Evolutionary conservation across 53 echinoderm and acorn worm species (phyloP).

Genomic region (Actinopyga echinites): DNA sequence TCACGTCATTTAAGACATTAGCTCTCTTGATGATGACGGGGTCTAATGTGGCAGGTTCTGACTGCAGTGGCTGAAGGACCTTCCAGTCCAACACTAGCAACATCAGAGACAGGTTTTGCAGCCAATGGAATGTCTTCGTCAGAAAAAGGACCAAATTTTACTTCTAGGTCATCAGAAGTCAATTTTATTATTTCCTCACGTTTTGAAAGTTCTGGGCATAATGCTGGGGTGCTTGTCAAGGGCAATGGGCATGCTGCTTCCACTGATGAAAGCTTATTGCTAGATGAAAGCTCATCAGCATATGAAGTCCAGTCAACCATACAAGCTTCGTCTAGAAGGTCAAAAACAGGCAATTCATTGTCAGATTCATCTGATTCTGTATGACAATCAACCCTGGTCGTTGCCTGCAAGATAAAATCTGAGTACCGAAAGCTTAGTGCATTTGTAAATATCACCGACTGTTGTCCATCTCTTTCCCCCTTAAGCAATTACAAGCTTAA

Average conservation of each 20-base stretch:
- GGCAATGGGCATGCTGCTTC: slow-evolving; percentile 1
- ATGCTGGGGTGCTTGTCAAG: slow-evolving; percentile 21
- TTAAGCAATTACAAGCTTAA: too few relatives aligned
- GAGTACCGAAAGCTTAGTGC: not conserved
- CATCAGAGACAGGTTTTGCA: not conserved
- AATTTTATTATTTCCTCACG: not conserved
- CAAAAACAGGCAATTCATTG: not conserved
- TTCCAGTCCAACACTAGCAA: slow-evolving; percentile 3
- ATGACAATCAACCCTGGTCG: not conserved
- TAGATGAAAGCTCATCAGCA: not conserved
- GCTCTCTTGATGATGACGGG: slow-evolving; percentile 2
- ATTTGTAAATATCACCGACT: not conserved
- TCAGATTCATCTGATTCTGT: slow-evolving; percentile 26
- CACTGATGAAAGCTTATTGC: not conserved
- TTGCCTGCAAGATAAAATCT: slow-evolving; percentile 4
- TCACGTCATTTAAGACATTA: slow-evolving; percentile 7
- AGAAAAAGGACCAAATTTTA: slow-evolving; percentile 16
- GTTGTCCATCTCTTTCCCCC: slow-evolving; percentile 23
- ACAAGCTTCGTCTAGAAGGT: slow-evolving; percentile 8
- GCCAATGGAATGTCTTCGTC: not conserved
- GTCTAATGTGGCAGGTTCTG: not conserved
- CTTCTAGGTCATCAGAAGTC: slow-evolving; percentile 1
- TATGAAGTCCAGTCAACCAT: not conserved
- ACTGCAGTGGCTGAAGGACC: not conserved
- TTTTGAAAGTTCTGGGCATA: not conserved